Evolutionary conservation across 2,888 invertebrate genomes (phyloP), one percentile per base, ranked within the genome.

Genomic region (Pammene aurita): DNA sequence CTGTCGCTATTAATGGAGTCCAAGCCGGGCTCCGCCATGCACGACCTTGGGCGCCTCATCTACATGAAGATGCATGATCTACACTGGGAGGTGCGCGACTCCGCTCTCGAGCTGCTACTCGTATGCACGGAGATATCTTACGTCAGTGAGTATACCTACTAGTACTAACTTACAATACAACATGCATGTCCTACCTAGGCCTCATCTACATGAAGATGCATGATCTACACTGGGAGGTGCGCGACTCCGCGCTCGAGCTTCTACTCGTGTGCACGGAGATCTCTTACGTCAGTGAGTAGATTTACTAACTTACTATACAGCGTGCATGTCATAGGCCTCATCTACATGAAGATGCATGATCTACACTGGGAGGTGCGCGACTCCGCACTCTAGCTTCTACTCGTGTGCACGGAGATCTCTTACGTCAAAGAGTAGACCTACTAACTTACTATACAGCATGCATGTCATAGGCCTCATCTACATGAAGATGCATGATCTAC

Each of bases 11-110:
- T 97, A 7, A 91, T 96, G 71, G 96, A 96, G 77, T 93, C 94
- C 16, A 90, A 94, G 62, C 93, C 94, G 2, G 95, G 95, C 2
- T 94, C 95, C 0, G 89, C 94, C 0, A 93, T 96, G 82, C 93
- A 94, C 71, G 93, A 94, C 70, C 84, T 96, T 9, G 96, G 95
- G 0, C 93, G 94, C 11, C 93, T 96, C 11, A 92, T 97, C 6
- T 94, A 94, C 61, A 93, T 94, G 82, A 95, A 96, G 79, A 88
- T 96, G 80, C 95, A 96, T 74, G 96, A 96, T 79, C 85, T 93
- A 5, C 92, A 94, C 60, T 97, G 97, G 97, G 96, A 97, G 83
- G 94, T 97, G 0, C 92, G 96, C 48, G 97, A 97, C 76, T 95
- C 95, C 5, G 95, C 96, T 0, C 80, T 97, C 35, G 96, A 97